These are phyloP conservation scores for Falco peregrinus DNA, from an alignment of 2,797 vertebrate species.

Conservation along the genomic window DNA sequence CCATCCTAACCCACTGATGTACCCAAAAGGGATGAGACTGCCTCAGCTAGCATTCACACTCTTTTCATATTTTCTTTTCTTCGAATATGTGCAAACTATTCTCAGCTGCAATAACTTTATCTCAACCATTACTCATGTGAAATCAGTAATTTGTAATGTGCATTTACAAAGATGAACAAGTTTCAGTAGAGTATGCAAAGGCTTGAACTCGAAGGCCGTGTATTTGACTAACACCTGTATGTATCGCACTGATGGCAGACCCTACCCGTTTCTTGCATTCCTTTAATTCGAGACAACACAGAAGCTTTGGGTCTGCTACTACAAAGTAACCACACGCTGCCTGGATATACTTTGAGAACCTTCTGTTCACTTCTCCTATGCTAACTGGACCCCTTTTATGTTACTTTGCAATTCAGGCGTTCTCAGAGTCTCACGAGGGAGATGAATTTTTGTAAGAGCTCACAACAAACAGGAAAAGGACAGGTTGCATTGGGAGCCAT, in stretches of 20 bases:
- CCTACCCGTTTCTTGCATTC: background rate
- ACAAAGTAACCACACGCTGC: fast-evolving
- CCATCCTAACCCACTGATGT: background rate
- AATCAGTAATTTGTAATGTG: background rate
- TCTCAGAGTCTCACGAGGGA: background rate
- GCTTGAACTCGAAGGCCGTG: background rate
- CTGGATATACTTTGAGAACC: background rate
- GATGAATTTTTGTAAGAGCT: background rate
- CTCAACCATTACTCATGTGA: background rate
- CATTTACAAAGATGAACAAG: background rate
- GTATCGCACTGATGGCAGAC: background rate
- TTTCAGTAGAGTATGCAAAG: background rate
- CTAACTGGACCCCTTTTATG: background rate
- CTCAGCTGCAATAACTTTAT: background rate
- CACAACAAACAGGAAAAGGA: background rate
- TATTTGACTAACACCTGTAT: background rate
- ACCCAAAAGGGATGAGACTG: background rate
- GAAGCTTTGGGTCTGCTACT: background rate
- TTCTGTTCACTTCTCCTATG: background rate
- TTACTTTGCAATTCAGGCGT: background rate
- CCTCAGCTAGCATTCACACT: background rate
- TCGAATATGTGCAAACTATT: background rate
- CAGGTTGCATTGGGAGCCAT: background rate
- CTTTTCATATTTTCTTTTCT: background rate
- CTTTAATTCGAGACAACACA: background rate